A percentile compares a stretch with the other conserved stretches of the same genome.
Evolutionary conservation across 2,113 vertebrate species (phyloP).

Genomic region (Eulemur rufifrons): DNA sequence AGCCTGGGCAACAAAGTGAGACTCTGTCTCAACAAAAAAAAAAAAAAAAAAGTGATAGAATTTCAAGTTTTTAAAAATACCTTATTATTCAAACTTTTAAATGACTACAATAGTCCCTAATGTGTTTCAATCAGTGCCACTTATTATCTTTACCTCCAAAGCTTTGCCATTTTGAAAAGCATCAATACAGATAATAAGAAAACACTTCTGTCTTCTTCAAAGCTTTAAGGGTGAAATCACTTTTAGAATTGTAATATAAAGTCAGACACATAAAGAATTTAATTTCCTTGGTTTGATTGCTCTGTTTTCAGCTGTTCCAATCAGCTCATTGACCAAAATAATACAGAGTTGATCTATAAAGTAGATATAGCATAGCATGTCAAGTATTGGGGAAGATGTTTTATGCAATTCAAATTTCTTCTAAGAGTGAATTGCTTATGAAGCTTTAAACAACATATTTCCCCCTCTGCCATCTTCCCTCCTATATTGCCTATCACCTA

Average conservation of each 20-base stretch:
- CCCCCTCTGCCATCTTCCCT: background rate
- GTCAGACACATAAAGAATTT: conserved; percentile 38
- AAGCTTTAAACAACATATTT: conserved; percentile 29
- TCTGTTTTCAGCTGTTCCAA: background rate
- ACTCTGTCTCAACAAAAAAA: too few relatives aligned
- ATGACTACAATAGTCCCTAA: background rate
- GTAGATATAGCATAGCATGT: background rate
- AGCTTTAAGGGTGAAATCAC: background rate
- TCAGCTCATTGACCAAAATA: conserved; percentile 37
- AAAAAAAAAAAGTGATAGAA: background rate
- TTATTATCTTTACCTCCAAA: conserved; percentile 40
- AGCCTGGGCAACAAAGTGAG: too few relatives aligned
- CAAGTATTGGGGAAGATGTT: background rate
- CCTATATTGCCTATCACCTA: background rate
- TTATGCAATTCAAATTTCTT: conserved; percentile 40
- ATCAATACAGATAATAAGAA: background rate
- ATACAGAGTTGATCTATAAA: conserved; percentile 44
- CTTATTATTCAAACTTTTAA: background rate
- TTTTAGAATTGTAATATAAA: conserved; percentile 50
- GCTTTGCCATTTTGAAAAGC: conserved; percentile 29
- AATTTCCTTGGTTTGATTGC: background rate
- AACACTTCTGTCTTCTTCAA: conserved; percentile 15
- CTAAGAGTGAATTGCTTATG: conserved; percentile 41
- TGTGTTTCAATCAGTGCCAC: background rate
- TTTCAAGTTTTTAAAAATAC: conserved; percentile 3